Base-by-base conservation (phyloP, 23 tunicate genomes). In the Trididemnum miniatum region DNA sequence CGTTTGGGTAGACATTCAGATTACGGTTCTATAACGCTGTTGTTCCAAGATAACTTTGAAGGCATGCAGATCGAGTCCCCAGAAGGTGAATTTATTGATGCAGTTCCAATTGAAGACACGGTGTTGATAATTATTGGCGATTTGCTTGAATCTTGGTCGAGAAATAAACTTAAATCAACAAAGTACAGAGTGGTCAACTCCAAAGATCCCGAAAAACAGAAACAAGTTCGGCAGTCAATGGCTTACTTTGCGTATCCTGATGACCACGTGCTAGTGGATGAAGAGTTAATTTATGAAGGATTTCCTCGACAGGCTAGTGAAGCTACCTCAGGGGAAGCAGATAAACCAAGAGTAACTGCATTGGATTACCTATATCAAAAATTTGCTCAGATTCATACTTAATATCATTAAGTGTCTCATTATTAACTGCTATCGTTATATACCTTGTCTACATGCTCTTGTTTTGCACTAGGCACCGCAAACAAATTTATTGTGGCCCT, bases 1-100 rank as follows among this genome's bases (percentile, higher is more conserved):
- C 63, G 97, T 1, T 66, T 91, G 20, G 97, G 97, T 28, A 85
- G 72, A 31, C 97, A 91, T 76, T 74, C 84, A 3, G 97, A 91
- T 86, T 91, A 91, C 86, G 97, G 97, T 25, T 85, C 90, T 1
- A 54, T 86, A 22, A 85, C 97, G 2, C 37, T 91, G 65, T 51
- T 91, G 51, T 91, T 85, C 40, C 90, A 91, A 77, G 97, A 82
- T 66, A 54, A 82, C 12, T 59, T 91, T 51, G 97, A 90, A 4
- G 97, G 90, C 1, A 40, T 91, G 31, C 89, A 91, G 64, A 80
- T 79, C 0, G 31, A 82, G 20, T 66, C 2, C 15, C 35, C 7
- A 44, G 2, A 78, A 18, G 87, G 87, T 23, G 71, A 83, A 72
- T 89, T 44, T 62, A 60, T 83, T 26, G 84, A 83, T 83, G 94